Conservation (phyloP, 1,140 invertebrate genomes). For the Goniozus legneri region DNA sequence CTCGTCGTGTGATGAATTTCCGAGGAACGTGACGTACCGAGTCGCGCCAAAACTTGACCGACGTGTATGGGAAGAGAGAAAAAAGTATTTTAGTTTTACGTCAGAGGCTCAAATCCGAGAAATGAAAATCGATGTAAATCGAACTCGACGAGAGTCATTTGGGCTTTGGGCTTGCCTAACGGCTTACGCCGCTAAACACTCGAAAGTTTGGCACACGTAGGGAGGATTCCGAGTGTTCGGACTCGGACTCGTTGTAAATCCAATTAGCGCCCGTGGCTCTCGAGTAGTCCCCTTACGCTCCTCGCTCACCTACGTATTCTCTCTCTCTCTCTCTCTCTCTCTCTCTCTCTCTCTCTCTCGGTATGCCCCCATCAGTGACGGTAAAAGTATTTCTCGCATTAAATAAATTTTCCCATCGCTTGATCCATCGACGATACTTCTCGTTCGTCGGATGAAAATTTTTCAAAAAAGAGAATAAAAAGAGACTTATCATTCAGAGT, state of each 20-base stretch:
- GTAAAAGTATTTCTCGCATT: constrained; percentile 14
- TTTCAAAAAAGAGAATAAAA: too few relatives aligned
- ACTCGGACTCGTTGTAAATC: constrained; percentile 33
- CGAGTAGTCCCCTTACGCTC: too few relatives aligned
- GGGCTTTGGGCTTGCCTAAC: too few relatives aligned
- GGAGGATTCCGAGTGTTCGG: constrained; percentile 20
- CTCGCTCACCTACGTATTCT: too few relatives aligned
- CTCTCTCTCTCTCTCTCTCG: background rate
- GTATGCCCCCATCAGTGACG: too few relatives aligned
- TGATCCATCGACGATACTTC: constrained; percentile 12
- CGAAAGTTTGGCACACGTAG: constrained; percentile 23
- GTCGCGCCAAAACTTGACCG: background rate
- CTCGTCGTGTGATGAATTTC: background rate
- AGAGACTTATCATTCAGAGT: too few relatives aligned
- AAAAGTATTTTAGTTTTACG: too few relatives aligned
- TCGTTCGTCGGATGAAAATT: too few relatives aligned
- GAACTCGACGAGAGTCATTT: too few relatives aligned
- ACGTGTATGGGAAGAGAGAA: background rate
- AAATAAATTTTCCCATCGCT: constrained; percentile 26
- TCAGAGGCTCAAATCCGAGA: constrained; percentile 9
- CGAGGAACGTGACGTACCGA: background rate
- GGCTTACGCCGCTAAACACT: constrained; percentile 17
- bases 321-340: background rate
- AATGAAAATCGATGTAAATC: constrained; percentile 6
- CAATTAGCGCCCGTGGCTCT: constrained; percentile 34